phyloP scores from a whole-genome alignment of 1,140 invertebrate genomes.

The Megalonaias nervosa region DNA sequence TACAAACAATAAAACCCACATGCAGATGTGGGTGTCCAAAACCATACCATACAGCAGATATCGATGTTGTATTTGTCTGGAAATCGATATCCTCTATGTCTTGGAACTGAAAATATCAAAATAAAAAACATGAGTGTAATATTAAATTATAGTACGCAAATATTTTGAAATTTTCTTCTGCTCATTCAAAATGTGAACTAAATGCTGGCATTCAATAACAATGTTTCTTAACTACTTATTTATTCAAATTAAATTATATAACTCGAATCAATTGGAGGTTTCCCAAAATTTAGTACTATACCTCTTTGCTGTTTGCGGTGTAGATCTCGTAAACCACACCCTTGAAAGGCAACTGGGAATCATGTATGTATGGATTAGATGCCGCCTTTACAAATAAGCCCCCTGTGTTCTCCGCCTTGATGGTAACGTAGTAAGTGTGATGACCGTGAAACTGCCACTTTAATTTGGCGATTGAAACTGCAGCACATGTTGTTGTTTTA shows the following conservation, averaged over 20 bases:
- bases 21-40: conserved; percentile 37
- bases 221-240: conserved; percentile 4
- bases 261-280: not conserved
- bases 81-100: no score
- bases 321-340: conserved; percentile 35
- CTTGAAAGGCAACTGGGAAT: conserved; percentile 15
- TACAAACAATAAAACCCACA: not conserved
- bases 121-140: no score
- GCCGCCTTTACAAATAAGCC: conserved; percentile 15
- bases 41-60: conserved; percentile 36
- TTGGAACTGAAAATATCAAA: no score
- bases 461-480: conserved; percentile 1
- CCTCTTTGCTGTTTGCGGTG: not conserved
- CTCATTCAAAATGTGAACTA: not conserved
- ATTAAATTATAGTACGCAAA: no score
- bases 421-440: conserved; percentile 27
- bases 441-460: conserved; percentile 31
- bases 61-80: not conserved
- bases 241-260: not conserved
- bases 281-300: conserved; percentile 1
- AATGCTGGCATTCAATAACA: not conserved
- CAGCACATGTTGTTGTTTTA: conserved; percentile 20
- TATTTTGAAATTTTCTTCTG: not conserved
- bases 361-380: conserved; percentile 24
- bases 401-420: conserved; percentile 26